Conservation (phyloP, 2,113 vertebrate genomes). For the Bos javanicus region DNA sequence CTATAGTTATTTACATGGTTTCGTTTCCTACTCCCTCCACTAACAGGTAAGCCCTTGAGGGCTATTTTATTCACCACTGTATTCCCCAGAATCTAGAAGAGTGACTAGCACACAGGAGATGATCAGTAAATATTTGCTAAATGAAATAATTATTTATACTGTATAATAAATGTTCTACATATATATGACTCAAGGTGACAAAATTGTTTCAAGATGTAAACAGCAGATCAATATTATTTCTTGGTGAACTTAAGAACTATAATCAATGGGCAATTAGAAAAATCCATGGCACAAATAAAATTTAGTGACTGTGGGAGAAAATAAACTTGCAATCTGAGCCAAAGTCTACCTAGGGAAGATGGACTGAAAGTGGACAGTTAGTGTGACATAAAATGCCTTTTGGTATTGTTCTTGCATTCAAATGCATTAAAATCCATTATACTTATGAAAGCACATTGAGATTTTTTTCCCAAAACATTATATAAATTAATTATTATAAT, state of each 20-base stretch:
- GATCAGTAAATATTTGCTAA: neutral
- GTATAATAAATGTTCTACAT: neutral
- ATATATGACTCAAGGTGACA: neutral
- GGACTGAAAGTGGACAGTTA: neutral
- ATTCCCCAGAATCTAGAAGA: neutral
- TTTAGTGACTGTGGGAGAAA: neutral
- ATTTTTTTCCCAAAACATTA: neutral
- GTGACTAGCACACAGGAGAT: neutral
- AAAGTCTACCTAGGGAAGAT: neutral
- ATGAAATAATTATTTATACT: neutral
- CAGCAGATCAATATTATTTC: neutral
- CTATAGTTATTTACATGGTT: neutral
- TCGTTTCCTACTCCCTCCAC: neutral
- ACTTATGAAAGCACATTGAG: neutral
- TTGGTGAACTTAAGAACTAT: neutral
- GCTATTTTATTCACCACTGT: neutral
- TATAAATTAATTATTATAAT: slow-evolving; percentile 31
- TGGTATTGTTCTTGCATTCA: neutral
- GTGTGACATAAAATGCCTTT: neutral
- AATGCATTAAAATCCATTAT: neutral
- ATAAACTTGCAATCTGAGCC: neutral
- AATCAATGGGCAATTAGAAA: neutral
- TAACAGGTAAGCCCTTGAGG: neutral
- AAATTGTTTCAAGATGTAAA: neutral
- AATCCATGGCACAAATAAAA: neutral